Conservation (phyloP, 2,113 vertebrate species). For the Cheilinus undulatus region DNA sequence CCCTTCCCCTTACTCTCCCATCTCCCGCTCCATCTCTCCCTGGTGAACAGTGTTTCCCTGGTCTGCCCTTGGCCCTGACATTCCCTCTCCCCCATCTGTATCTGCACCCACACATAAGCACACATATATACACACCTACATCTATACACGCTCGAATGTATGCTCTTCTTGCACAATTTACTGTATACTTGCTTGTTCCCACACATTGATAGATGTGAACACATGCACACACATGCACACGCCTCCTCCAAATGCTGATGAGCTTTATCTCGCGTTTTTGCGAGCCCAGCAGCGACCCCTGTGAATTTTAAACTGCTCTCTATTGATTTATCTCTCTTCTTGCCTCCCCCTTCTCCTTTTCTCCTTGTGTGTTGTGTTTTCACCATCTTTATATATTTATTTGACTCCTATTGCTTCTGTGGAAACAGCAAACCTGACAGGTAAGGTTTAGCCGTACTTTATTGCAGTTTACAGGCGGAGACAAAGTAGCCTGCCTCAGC, state of each 20-base stretch:
- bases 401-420: slow-evolving; percentile 81
- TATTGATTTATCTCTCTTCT: slow-evolving; percentile 85
- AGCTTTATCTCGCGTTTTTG: slow-evolving; percentile 68
- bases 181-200: slow-evolving; percentile 25
- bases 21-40: slow-evolving; percentile 52
- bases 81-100: slow-evolving; percentile 52
- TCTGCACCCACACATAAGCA: slow-evolving; percentile 39
- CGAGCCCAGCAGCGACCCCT: slow-evolving; percentile 67
- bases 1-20: slow-evolving; percentile 58
- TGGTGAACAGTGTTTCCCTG: slow-evolving; percentile 75
- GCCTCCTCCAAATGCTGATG: slow-evolving; percentile 72
- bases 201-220: slow-evolving; percentile 19
- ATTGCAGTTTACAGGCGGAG: slow-evolving; percentile 66
- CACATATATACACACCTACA: slow-evolving; percentile 14
- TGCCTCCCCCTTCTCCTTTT: slow-evolving; percentile 77
- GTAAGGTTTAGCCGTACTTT: slow-evolving; percentile 85
- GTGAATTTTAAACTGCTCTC: slow-evolving; percentile 83
- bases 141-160: slow-evolving; percentile 23
- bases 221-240: slow-evolving; percentile 32
- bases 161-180: slow-evolving; percentile 45
- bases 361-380: slow-evolving; percentile 80
- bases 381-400: slow-evolving; percentile 81
- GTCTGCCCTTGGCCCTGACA: slow-evolving; percentile 79
- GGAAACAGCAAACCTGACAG: slow-evolving; percentile 98
- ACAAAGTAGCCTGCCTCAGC: slow-evolving; percentile 69